phyloP scores from a whole-genome alignment of 2,113 vertebrate species.

The Eulemur rufifrons region DNA sequence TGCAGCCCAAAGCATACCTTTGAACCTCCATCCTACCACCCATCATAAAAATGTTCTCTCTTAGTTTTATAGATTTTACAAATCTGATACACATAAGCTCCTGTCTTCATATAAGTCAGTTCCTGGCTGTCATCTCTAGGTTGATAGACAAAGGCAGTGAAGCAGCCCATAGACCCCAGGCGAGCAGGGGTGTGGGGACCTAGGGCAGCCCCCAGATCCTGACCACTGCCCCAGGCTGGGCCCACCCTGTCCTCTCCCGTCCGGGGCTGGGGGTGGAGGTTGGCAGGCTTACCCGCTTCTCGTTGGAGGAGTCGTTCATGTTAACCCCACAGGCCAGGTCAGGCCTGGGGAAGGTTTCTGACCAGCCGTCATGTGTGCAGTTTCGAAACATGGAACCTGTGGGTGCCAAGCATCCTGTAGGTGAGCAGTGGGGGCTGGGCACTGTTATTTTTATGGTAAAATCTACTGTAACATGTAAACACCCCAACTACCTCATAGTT shows the following conservation, averaged over 20 bases:
- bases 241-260: neutral
- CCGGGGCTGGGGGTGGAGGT: neutral
- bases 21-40: neutral
- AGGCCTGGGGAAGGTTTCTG: conserved; percentile 87
- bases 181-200: neutral
- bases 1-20: neutral
- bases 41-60: neutral
- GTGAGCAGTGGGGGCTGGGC: neutral
- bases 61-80: neutral
- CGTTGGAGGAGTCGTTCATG: conserved; percentile 83
- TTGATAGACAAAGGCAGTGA: neutral
- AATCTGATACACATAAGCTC: neutral
- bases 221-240: neutral
- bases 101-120: neutral
- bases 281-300: conserved; percentile 79
- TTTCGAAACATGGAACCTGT: conserved; percentile 91
- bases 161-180: neutral
- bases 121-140: neutral
- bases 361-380: conserved; percentile 91
- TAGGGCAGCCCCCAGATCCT: neutral
- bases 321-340: conserved; percentile 89
- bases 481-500: neutral
- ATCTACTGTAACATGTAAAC: neutral
- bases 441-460: neutral
- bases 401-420: neutral